Evolutionary conservation across 2,113 vertebrate genomes (phyloP), one percentile per base, ranked within the genome.

Genomic region (Paradoxurus hermaphroditus): DNA sequence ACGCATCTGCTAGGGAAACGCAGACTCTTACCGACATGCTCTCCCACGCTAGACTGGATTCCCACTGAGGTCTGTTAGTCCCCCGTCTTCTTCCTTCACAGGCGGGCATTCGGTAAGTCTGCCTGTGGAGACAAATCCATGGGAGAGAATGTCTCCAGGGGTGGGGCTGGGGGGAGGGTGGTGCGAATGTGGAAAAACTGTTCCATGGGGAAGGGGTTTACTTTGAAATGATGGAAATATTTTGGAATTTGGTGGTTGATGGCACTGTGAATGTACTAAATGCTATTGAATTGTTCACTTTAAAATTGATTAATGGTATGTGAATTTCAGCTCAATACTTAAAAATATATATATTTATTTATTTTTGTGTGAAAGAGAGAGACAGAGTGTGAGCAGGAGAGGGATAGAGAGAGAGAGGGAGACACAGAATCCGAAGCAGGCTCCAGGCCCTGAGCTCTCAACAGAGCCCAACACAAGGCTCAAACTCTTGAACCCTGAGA

Each of bases 1-100:
- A 1, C 36, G 7, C 44, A 3, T 4, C 34, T 8, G 14, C 27
- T 2, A 51, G 7, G 16, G 44, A 49, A 51, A 36, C 8, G 7
- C 27, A 14, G 16, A 13, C 10, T 4, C n/a, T 79, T 6, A 15
- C 18, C 5, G 5, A n/a, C 51, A 1, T 9, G 62, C 85, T n/a
- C 49, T 13, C 15, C 36, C 36, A 5, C 18, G 6, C 14, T 4
- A 5, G 4, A 11, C 39, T 49, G 1, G 1, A 56, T 21, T 53
- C 19, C 36, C 7, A 23, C 25, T 19, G 34, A 79, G 12, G 72
- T 19, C 36, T 4, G 15, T 39, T 21, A 3, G 21, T 36, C n/a
- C 13, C 70, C 34, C 9, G 2, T 21, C 11, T 46, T 29, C 25
- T 82, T 31, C 44, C 39, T 39, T 85, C 82, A 49, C 34, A 84